Evolutionary conservation across 2,888 invertebrate genomes (phyloP).

Genomic region (Chrysodeixis includens): DNA sequence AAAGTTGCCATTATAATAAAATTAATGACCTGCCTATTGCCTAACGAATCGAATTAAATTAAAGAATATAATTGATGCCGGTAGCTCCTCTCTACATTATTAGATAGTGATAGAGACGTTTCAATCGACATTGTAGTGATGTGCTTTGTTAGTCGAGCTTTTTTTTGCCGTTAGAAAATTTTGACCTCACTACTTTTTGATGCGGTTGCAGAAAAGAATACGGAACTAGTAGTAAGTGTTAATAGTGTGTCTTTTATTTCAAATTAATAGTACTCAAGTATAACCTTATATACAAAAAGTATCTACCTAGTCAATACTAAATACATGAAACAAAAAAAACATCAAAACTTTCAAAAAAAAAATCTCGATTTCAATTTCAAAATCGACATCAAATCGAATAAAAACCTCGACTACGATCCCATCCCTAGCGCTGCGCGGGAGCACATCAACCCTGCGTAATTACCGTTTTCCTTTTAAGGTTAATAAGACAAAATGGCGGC

Average conservation of each 20-base stretch:
- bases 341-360: not conserved
- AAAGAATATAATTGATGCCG: constrained; percentile 50
- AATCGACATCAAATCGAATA: constrained; percentile 17
- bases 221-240: not conserved
- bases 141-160: constrained; percentile 49
- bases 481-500: constrained; percentile 82
- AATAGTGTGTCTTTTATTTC: not conserved
- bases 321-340: not conserved
- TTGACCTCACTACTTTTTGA: not conserved
- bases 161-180: constrained; percentile 15
- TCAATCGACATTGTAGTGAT: constrained; percentile 64
- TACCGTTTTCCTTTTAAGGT: constrained; percentile 77
- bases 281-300: not conserved
- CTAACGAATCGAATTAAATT: constrained; percentile 49
- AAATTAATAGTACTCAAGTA: not conserved
- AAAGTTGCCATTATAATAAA: constrained; percentile 45
- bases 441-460: constrained; percentile 66
- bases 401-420: constrained; percentile 19
- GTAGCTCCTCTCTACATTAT: constrained; percentile 56
- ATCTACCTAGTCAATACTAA: not conserved
- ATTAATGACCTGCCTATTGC: constrained; percentile 49
- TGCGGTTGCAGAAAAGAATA: not conserved
- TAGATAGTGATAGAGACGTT: constrained; percentile 72
- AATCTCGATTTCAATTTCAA: not conserved
- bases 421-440: constrained; percentile 49